Base-by-base conservation (phyloP, 1,140 invertebrate species). In the Rhyzopertha dominica region DNA sequence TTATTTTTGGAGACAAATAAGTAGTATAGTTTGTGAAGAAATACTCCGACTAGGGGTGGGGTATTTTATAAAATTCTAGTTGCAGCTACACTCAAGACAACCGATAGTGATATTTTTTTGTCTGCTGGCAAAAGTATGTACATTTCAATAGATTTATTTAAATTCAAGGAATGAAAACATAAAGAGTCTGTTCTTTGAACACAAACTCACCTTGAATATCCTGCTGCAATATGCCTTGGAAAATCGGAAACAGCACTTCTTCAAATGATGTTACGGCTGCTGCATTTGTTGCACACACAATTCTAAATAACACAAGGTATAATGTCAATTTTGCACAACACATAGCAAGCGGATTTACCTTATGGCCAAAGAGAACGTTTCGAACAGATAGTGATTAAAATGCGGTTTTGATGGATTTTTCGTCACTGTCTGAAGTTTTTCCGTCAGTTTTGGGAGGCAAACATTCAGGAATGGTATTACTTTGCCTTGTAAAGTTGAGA, bases 371-470 rank as follows among this genome's bases (percentile, higher is more conserved):
- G 89, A 87, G 16, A 98, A 71, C 0, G 87, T 89, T 73, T 98
- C 95, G 69, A 98, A 98, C 1, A 98, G 73, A 71, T 90, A 98
- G 66, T 98, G 95, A 74, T 98, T 98, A 68, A 97, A 98, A 66
- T 96, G 88, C 1, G 95, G 95, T 56, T 91, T 90, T 56, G 86
- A 92, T 0, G 95, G 95, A 74, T 98, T 98, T 73, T 88, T 91
- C 26, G 91, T 78, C n/a, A 95, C 92, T 5, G 79, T 63, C 4
- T 79, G 69, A 2, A 98, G 68, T 68, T 94, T 93, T 47, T 82
- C 74, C 0, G 90, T 92, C 3, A 98, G 73, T 62, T 89, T 85
- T 2, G 87, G 84, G 28, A 98, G 69, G 10, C 94, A 73, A 9
- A 81, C 75, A 17, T 75, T 79, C 54, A 97, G 72, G 61, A 81